These are phyloP conservation scores for Sciurus niger DNA, from an alignment of 2,113 vertebrate genomes.

Conservation along the genomic window DNA sequence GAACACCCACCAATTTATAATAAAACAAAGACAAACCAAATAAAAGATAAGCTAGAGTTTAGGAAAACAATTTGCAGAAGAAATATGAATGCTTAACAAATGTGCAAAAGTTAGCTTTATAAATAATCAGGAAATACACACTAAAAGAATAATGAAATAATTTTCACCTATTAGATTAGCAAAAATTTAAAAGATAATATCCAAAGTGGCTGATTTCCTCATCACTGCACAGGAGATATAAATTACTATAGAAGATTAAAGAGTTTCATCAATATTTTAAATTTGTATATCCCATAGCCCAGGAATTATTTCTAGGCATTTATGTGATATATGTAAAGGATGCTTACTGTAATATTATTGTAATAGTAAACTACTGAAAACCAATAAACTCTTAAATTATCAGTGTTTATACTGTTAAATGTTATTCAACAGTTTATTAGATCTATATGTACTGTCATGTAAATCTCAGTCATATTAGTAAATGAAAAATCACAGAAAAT, in stretches of 20 bases:
- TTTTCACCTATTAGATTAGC: background rate
- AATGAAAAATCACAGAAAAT: background rate
- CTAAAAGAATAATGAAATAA: constrained; percentile 34
- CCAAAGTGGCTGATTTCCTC: background rate
- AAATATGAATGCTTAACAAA: constrained; percentile 41
- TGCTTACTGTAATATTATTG: background rate
- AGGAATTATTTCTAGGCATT: background rate
- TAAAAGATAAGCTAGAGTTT: background rate
- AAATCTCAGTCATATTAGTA: background rate
- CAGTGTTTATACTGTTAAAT: background rate
- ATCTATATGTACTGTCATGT: background rate
- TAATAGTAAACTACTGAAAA: constrained; percentile 47
- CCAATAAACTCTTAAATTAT: constrained; percentile 1
- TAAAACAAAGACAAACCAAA: background rate
- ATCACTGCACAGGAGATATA: background rate
- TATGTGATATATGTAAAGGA: background rate
- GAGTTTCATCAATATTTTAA: constrained; percentile 15
- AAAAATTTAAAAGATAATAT: constrained; percentile 19
- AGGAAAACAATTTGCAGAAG: background rate
- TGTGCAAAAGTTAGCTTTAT: background rate
- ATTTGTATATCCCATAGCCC: background rate
- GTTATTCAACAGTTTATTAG: background rate
- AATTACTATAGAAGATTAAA: constrained; percentile 12
- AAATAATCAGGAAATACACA: background rate
- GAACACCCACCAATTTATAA: background rate